Evolutionary conservation across 2,888 invertebrate genomes (phyloP), one percentile per base, ranked within the genome.

Genomic region (Monochamus alternatus): DNA sequence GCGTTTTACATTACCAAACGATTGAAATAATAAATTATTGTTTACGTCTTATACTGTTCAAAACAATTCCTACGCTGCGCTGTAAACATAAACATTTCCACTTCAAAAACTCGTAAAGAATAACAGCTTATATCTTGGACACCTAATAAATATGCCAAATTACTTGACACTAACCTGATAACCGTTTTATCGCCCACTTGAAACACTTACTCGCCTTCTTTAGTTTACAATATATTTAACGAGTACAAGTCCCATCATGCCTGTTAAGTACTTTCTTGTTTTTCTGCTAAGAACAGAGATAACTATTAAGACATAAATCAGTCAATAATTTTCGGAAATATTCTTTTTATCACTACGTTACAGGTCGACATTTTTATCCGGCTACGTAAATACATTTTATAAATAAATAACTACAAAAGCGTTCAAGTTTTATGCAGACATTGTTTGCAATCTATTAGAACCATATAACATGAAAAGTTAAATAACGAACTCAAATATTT

Each of bases 101-200:
- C 84, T 81, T 80, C 44, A 83, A 74, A 78, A 81, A 74, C 82
- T 77, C 81, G 81, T 83, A 81, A 84, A 83, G 79, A 81, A 84
- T 81, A 83, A 82, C 81, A 80, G 72, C 75, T 76, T 80, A 81
- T 80, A 82, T 82, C 80, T 81, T 77, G 72, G 78, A 77, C 78
- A 78, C 79, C 80, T 81, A 81, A 84, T 84, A 84, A 85, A 85
- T 84, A 85, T 82, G 82, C 83, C 81, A 83, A 85, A 84, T 82
- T 82, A 83, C 81, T 83, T 80, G 82, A 85, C 83, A 83, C 80
- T 78, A 44, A 75, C 81, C 73, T 78, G 83, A 84, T 84, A 83
- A 83, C 76, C 80, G 74, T 76, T 83, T 83, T 81, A 83, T 84
- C 84, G 82, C 82, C 81, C 81, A 81, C 82, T 82, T 80, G 62